Evolutionary conservation across 1,140 invertebrate species (phyloP).

Genomic region (Drosophila paulistorum): DNA sequence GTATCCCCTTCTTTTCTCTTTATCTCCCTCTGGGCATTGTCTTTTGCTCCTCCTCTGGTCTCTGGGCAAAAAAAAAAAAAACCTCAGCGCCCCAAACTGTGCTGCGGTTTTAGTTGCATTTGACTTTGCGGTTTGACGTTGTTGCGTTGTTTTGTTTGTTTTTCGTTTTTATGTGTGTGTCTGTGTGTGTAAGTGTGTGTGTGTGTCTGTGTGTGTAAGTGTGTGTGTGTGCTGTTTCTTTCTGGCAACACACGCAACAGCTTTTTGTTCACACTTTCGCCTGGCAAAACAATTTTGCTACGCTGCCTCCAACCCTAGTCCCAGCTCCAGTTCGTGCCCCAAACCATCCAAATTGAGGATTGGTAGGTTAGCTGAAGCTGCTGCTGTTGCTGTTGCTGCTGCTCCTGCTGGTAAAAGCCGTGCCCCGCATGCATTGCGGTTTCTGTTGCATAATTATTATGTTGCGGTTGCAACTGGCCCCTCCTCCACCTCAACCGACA

Average conservation of each 20-base stretch:
- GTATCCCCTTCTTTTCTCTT: neutral
- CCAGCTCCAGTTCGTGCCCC: neutral
- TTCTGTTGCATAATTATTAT: conserved; percentile 81
- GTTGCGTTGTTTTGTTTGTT: conserved; percentile 59
- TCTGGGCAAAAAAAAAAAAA: conserved; percentile 22
- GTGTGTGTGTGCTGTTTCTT: conserved; percentile 30
- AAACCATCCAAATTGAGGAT: conserved; percentile 10
- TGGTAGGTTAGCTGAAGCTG: neutral
- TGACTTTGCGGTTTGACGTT: conserved; percentile 80
- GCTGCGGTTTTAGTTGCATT: conserved; percentile 77
- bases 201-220: conserved; percentile 19
- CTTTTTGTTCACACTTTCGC: conserved; percentile 81
- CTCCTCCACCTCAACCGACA: conserved; percentile 10
- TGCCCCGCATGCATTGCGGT: conserved; percentile 76
- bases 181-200: conserved; percentile 22
- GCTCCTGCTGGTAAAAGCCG: conserved; percentile 17
- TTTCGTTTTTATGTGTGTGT: conserved; percentile 54
- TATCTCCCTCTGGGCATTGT: neutral
- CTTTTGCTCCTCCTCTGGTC: neutral
- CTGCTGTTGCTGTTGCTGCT: neutral
- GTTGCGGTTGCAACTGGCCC: conserved; percentile 61
- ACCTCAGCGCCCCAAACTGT: conserved; percentile 64
- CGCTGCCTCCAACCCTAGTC: conserved; percentile 35
- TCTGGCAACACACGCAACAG: conserved; percentile 74
- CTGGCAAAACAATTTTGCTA: conserved; percentile 75